These are phyloP conservation scores for Harmothoe impar DNA, from an alignment of 2,888 invertebrate genomes.

Conservation along the genomic window DNA sequence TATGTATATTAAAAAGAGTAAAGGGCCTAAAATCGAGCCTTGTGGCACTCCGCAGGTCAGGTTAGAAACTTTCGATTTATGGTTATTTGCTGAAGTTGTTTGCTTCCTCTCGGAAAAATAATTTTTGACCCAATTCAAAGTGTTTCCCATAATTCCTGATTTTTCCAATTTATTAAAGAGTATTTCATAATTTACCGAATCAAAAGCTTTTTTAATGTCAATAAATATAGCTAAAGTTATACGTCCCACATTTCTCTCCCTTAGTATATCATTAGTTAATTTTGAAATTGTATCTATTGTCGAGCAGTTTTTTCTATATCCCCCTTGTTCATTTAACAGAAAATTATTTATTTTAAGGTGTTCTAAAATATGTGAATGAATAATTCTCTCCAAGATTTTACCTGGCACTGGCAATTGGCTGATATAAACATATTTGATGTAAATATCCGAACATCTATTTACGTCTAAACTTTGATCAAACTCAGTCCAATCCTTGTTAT, in stretches of 20 bases:
- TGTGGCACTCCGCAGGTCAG: neutral
- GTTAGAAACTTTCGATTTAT: neutral
- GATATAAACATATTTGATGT: too few species aligned
- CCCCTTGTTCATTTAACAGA: neutral
- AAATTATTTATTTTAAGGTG: neutral
- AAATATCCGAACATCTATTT: too few species aligned
- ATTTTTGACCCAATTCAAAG: neutral
- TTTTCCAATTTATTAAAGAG: too few species aligned
- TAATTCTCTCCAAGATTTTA: neutral
- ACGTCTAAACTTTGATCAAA: too few species aligned
- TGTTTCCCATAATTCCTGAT: neutral
- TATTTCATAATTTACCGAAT: too few species aligned
- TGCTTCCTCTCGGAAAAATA: neutral
- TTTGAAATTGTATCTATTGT: too few species aligned
- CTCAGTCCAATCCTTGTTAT: too few species aligned
- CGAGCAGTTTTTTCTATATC: neutral
- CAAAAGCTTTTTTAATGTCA: too few species aligned
- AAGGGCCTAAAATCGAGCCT: too few species aligned
- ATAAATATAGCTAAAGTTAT: neutral
- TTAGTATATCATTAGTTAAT: too few species aligned
- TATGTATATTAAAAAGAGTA: too few species aligned
- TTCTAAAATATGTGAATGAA: neutral
- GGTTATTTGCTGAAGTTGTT: neutral
- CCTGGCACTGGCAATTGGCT: neutral
- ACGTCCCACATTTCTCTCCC: neutral